phyloP scores from a whole-genome alignment of 2,113 vertebrate genomes.

The Lagopus leucura region DNA sequence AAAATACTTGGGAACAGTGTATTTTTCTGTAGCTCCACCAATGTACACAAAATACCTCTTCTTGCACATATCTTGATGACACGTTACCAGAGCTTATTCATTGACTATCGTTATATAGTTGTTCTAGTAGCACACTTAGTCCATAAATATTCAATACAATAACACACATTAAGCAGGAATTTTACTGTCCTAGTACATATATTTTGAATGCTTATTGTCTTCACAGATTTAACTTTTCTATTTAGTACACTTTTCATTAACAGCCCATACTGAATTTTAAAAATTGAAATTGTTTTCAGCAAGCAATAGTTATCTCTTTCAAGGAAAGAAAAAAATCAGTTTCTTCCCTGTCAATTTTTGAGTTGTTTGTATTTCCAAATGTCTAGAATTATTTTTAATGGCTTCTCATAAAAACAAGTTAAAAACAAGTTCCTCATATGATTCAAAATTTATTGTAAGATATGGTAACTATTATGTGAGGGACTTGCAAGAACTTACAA shows the following conservation, averaged over 20 bases:
- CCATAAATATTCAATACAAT: background rate
- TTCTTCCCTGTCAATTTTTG: background rate
- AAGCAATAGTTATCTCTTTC: background rate
- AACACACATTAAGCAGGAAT: background rate
- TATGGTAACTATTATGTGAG: background rate
- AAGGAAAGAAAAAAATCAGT: background rate
- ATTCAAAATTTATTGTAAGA: background rate
- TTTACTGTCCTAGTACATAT: background rate
- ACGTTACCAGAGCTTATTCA: background rate
- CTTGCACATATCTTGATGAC: background rate
- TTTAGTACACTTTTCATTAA: background rate
- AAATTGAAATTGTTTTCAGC: background rate
- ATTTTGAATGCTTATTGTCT: rapidly evolving
- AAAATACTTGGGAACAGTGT: background rate
- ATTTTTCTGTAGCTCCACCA: background rate
- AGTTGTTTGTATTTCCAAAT: background rate
- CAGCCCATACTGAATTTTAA: background rate
- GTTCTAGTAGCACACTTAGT: background rate
- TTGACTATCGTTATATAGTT: background rate
- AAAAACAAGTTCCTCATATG: background rate
- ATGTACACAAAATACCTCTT: background rate
- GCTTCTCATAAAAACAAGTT: background rate
- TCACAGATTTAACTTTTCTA: background rate
- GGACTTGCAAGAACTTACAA: background rate
- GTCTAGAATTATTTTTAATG: background rate